phyloP scores from a whole-genome alignment of 2,113 vertebrate genomes.

The Psilopogon haemacephalus region DNA sequence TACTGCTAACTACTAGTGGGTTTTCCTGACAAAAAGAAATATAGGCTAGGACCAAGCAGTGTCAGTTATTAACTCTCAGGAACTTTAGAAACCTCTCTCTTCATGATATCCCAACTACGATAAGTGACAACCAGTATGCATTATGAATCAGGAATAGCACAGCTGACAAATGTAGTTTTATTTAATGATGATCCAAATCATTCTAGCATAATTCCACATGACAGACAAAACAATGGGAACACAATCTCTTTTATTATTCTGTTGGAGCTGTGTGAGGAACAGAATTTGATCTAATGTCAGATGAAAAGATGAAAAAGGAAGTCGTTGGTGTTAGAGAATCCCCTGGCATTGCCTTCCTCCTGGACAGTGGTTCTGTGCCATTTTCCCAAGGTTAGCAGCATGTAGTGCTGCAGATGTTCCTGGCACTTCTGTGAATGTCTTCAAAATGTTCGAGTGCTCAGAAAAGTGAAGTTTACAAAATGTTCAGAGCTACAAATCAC shows the following conservation, averaged over 20 bases:
- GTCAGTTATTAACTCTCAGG: neutral
- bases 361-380: neutral
- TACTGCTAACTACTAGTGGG: neutral
- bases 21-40: neutral
- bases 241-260: neutral
- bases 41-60: neutral
- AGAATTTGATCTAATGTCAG: neutral
- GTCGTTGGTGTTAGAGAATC: neutral
- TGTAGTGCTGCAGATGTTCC: neutral
- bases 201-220: neutral
- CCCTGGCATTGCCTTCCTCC: neutral
- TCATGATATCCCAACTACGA: fast-evolving
- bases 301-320: neutral
- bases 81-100: neutral
- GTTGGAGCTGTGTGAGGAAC: neutral
- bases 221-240: neutral
- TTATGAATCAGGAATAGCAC: neutral
- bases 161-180: neutral
- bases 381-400: neutral
- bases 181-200: neutral
- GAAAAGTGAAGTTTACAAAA: neutral
- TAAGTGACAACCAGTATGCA: neutral
- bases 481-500: neutral
- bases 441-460: neutral
- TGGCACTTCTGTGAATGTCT: neutral